Evolutionary conservation across 1,140 invertebrate species (phyloP), one percentile per base, ranked within the genome.

Genomic region (Conus ventricosus): DNA sequence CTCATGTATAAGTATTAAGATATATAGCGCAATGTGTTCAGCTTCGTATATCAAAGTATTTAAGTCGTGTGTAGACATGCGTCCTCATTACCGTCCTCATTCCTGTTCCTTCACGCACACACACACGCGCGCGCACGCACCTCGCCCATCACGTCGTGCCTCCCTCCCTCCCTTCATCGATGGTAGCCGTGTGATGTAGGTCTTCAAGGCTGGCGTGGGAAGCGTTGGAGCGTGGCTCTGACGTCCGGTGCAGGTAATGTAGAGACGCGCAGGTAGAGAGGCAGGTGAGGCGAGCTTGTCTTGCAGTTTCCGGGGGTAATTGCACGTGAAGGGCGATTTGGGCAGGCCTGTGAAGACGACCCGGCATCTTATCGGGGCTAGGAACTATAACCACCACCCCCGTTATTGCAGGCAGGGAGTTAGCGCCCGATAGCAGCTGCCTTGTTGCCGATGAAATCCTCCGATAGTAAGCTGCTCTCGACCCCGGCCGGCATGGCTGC

Each of bases 241-340:
- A 78, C 76, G 76, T 78, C 76, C 39, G 76, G 76, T 78, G 76
- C 76, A 78, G 57, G 57, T 60, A 15, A 15, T 60, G 67, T 71
- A 20, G 23, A 20, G 67, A 7, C 15, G 20, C 11, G 67, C 6
- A 10, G 76, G 11, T n/a, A 78, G 76, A 10, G n/a, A 7, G 25
- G 8, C 76, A 78, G 76, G 25, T 78, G 76, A 78, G 76, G 25
- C 25, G 51, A 13, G 80, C 51, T 81, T 81, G 80, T 54, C 80
- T 81, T 23, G 17, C 80, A 81, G 80, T 54, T 81, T 23, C 80
- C 80, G 80, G 51, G 7, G 80, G 80, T 81, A 81, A 81, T 81
- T 81, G 80, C 80, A 81, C 39, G 80, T 81, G 80, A 81, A 81
- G 80, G 80, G 51, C 80, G 80, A 81, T 81, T 81, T 81, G 51